phyloP scores from a whole-genome alignment of 2,888 invertebrate species.

The Dicroscelio sp. region DNA sequence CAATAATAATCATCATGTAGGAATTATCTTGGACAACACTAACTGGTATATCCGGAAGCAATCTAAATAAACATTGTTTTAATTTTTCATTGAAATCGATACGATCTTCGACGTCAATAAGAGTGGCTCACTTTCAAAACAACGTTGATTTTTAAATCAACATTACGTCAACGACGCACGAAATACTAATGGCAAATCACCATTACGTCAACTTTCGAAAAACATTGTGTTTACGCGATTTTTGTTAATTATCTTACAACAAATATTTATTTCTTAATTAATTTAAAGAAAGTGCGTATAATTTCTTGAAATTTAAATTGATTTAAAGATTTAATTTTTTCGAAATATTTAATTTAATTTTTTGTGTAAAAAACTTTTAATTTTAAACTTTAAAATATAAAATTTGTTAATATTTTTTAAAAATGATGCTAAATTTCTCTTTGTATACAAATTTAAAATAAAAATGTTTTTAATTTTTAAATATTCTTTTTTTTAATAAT shows the following conservation, averaged over 20 bases:
- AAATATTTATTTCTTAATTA: background rate
- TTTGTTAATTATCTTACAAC: background rate
- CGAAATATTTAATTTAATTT: background rate
- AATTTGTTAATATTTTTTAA: background rate
- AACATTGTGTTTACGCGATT: background rate
- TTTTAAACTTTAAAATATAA: background rate
- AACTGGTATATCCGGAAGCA: background rate
- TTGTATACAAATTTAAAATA: background rate
- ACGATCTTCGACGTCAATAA: conserved; percentile 40
- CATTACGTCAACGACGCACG: conserved; percentile 16
- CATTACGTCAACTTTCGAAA: conserved; percentile 25
- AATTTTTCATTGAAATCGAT: conserved; percentile 46
- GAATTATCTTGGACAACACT: conserved; percentile 3
- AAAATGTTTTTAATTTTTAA: background rate
- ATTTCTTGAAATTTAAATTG: too few relatives aligned
- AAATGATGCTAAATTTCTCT: background rate
- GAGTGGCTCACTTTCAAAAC: conserved; percentile 34
- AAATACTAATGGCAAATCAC: background rate
- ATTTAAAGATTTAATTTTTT: too few relatives aligned
- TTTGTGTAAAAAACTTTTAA: background rate
- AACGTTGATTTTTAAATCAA: conserved; percentile 47
- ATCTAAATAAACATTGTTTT: conserved; percentile 39
- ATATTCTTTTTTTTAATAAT: background rate
- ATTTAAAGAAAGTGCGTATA: background rate
- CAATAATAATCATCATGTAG: too few relatives aligned